phyloP scores from a whole-genome alignment of 2,797 vertebrate species.

The Spea hammondii region DNA sequence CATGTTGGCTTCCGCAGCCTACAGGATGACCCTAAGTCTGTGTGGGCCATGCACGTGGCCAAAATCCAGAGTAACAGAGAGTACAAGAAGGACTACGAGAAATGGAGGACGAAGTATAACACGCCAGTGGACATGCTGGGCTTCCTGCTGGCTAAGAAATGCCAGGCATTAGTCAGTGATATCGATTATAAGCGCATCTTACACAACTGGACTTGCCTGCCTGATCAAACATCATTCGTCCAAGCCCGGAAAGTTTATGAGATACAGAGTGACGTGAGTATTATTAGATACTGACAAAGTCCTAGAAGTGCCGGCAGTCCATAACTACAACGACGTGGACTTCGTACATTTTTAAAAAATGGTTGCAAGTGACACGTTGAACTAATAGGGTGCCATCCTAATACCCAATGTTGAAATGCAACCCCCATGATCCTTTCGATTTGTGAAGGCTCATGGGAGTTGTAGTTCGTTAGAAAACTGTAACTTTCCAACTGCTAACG shows the following conservation, averaged over 20 bases:
- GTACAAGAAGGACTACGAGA: constrained; percentile 91
- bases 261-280: constrained; percentile 80
- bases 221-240: constrained; percentile 78
- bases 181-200: constrained; percentile 71
- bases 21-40: constrained; percentile 88
- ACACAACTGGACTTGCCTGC: constrained; percentile 83
- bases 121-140: constrained; percentile 90
- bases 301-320: no score
- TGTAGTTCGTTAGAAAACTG: no score
- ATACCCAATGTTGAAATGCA: no score
- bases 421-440: no score
- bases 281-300: background rate
- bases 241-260: constrained; percentile 78
- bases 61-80: constrained; percentile 89
- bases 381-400: no score
- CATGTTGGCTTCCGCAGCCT: constrained; percentile 86
- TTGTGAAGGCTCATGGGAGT: no score
- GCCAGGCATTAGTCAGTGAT: constrained; percentile 80
- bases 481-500: no score
- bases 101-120: constrained; percentile 86
- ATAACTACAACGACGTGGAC: no score
- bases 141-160: constrained; percentile 77
- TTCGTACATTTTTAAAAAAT: no score
- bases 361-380: no score
- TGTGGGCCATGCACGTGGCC: constrained; percentile 88